Percentiles rank a stretch among this genome's conserved stretches.
phyloP scores from a whole-genome alignment of 2,888 invertebrate species.

The Melieria picta region DNA sequence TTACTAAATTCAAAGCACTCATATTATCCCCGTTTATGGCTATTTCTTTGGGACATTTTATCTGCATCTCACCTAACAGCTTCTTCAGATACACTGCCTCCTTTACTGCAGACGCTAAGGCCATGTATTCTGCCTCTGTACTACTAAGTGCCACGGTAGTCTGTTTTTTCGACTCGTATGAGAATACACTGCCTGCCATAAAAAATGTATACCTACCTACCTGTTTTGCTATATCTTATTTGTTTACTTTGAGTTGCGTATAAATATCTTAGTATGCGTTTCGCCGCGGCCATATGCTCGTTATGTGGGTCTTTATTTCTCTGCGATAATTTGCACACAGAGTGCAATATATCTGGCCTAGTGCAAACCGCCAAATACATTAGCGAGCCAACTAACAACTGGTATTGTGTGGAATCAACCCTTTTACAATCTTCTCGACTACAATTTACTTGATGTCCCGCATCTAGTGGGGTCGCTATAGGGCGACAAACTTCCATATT shows the following conservation, averaged over 20 bases:
- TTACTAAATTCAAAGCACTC: slow-evolving; percentile 31
- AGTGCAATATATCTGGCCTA: slow-evolving; percentile 43
- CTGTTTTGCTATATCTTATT: slow-evolving; percentile 15
- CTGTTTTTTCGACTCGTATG: slow-evolving; percentile 41
- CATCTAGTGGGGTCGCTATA: slow-evolving; percentile 22
- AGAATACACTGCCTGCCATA: slow-evolving; percentile 36
- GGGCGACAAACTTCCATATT: slow-evolving; percentile 35
- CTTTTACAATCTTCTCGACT: too few relatives aligned
- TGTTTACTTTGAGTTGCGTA: slow-evolving; percentile 14
- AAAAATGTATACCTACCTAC: slow-evolving; percentile 32
- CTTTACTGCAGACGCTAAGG: slow-evolving; percentile 32
- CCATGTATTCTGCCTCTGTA: slow-evolving; percentile 40
- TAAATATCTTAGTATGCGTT: slow-evolving; percentile 35
- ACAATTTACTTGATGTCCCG: too few relatives aligned
- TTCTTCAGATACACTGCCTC: slow-evolving; percentile 37
- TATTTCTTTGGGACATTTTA: slow-evolving; percentile 15
- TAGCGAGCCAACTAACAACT: slow-evolving; percentile 37
- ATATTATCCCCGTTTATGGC: slow-evolving; percentile 25
- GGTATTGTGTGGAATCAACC: slow-evolving; percentile 37
- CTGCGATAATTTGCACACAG: slow-evolving; percentile 42
- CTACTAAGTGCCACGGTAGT: slow-evolving; percentile 38
- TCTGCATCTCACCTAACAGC: slow-evolving; percentile 21
- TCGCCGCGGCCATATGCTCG: slow-evolving; percentile 40
- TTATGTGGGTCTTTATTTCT: slow-evolving; percentile 40
- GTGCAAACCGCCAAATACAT: slow-evolving; percentile 41